Conservation (phyloP, 2,113 vertebrate species). For the Gallinago media region DNA sequence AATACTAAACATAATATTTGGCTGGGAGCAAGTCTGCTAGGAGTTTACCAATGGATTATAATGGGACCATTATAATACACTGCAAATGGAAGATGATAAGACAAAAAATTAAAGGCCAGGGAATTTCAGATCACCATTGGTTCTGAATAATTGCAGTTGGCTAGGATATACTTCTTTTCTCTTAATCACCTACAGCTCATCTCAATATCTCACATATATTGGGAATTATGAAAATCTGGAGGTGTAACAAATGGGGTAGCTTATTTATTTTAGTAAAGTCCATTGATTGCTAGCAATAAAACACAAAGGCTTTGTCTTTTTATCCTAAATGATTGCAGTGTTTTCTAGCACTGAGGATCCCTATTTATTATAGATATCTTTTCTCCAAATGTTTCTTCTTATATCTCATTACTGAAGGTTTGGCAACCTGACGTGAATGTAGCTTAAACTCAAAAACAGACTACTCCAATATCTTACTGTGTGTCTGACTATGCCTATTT, state of each 20-base stretch:
- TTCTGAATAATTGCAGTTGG: not conserved
- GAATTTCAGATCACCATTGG: not conserved
- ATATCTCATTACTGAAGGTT: not conserved
- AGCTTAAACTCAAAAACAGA: not conserved
- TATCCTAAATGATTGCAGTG: not conserved
- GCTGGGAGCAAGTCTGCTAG: not conserved
- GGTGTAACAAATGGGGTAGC: not conserved
- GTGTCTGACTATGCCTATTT: not conserved
- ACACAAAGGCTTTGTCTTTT: not conserved
- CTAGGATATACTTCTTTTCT: not conserved
- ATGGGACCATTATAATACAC: not conserved
- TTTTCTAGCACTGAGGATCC: not conserved
- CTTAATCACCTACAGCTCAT: not conserved
- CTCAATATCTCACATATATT: not conserved
- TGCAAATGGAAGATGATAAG: not conserved
- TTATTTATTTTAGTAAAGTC: not conserved
- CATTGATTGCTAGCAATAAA: not conserved
- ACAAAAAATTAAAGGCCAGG: not conserved
- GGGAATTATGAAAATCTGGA: not conserved
- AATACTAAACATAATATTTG: not conserved
- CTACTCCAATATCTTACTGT: not conserved
- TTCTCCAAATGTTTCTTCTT: not conserved
- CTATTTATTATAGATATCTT: not conserved
- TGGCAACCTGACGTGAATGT: not conserved
- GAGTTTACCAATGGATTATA: not conserved